Percentiles rank a stretch among this genome's conserved stretches.
Evolutionary conservation across 30 jellyfish, hydroid and myxozoan genomes (phyloP).

Genomic region (Aurelia coerulea): DNA sequence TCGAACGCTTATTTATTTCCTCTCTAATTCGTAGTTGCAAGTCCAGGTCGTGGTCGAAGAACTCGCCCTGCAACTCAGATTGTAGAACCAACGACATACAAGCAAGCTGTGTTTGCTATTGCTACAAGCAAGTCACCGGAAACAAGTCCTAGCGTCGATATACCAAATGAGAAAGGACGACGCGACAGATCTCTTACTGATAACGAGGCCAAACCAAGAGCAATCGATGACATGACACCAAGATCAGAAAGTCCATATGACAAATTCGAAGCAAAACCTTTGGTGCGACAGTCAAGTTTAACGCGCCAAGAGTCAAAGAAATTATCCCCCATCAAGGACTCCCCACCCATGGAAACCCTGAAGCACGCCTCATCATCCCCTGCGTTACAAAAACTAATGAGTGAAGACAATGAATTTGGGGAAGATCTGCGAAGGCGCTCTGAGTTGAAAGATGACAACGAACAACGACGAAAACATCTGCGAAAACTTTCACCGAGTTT

Average conservation of each 20-base stretch:
- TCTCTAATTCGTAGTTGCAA: constrained; percentile 3
- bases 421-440: constrained; percentile 69
- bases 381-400: constrained; percentile 72
- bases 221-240: neutral
- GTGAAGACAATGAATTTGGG: constrained; percentile 78
- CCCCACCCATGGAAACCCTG: constrained; percentile 41
- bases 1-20: neutral
- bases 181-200: constrained; percentile 12
- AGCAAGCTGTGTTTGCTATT: constrained; percentile 25
- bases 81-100: constrained; percentile 30
- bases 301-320: constrained; percentile 58
- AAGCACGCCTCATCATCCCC: constrained; percentile 88
- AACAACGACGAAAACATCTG: constrained; percentile 32
- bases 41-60: constrained; percentile 12
- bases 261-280: constrained; percentile 68
- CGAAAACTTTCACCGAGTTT: constrained; percentile 42
- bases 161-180: neutral
- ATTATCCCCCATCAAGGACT: constrained; percentile 35
- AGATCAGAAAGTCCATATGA: constrained; percentile 62
- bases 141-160: no score
- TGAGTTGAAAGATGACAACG: constrained; percentile 37
- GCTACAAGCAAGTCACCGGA: no score
- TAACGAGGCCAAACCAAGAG: neutral
- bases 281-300: constrained; percentile 81
- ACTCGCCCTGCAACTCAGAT: constrained; percentile 72